Conservation (phyloP, 2,797 vertebrate species). For the Diglossa cyanea region DNA sequence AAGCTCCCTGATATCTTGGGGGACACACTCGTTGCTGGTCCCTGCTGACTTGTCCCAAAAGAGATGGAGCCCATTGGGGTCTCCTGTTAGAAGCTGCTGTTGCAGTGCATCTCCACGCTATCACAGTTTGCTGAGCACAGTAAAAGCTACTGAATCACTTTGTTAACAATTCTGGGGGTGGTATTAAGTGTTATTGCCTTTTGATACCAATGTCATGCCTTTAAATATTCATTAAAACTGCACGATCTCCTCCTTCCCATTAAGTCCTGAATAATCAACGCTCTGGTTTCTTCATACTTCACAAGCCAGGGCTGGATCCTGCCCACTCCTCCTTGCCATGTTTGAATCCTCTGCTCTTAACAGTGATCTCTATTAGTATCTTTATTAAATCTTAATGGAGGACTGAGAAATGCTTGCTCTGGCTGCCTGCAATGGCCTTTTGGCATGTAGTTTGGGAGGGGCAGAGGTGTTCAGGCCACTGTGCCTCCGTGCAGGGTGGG, state of each 20-base stretch:
- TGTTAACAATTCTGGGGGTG: conserved; percentile 36
- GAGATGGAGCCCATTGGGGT: rapidly evolving
- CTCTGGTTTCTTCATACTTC: not conserved
- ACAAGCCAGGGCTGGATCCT: not conserved
- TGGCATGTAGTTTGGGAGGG: not conserved
- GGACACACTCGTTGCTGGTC: not conserved
- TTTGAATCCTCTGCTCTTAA: not conserved
- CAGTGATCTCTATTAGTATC: not conserved
- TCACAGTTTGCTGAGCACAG: conserved; percentile 35
- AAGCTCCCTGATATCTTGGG: not conserved
- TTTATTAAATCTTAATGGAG: not conserved
- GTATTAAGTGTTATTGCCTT: conserved; percentile 56
- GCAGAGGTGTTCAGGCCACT: not conserved
- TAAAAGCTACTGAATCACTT: conserved; percentile 57
- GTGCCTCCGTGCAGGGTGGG: rapidly evolving
- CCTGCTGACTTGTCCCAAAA: not conserved
- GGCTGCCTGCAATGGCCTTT: rapidly evolving
- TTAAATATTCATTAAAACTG: conserved; percentile 43
- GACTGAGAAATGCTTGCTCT: not conserved
- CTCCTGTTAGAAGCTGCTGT: not conserved
- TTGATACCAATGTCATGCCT: conserved; percentile 49
- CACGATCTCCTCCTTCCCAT: conserved; percentile 8
- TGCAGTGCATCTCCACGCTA: not conserved
- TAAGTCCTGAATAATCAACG: not conserved
- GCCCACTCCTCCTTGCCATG: not conserved